Evolutionary conservation across 2,797 vertebrate species (phyloP), one percentile per base, ranked within the genome.

Genomic region (Ctenochaetus hawaiiensis): DNA sequence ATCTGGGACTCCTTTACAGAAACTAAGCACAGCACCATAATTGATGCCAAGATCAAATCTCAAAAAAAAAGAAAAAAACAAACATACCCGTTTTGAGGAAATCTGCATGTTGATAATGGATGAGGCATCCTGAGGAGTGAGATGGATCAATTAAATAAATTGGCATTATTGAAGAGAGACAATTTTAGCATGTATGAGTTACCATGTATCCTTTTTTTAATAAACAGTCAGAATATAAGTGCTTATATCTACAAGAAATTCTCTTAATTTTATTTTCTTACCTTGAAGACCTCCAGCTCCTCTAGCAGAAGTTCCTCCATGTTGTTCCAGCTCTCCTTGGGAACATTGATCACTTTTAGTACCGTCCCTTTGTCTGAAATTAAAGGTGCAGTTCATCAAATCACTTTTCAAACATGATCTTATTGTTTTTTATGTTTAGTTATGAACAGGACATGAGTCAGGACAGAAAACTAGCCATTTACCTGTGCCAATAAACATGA

Each of bases 401-500:
- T 13, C 1, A 10, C 3, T 53, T 4, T 26, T 41, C 39, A 17
- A 2, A 9, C 43, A 10, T 1, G 0, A 22, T 74, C 17, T 53
- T 1, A 12, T 72, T 4, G 6, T 45, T 51, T 51, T 18, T 59
- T 9, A 34, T 8, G 6, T 49, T 43, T 22, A 30, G 44, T 53
- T 58, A n/a, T 44, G 22, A 52, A 26, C n/a, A n/a, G n/a, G 11
- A 13, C 3, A 51, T 26, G 41, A 22, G 2, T 7, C 7, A 49
- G 37, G 62, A 57, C 2, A 44, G 1, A 62, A 9, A 53, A 45
- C 30, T 16, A 12, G 7, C 60, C 0, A 7, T 48, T 80, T 37
- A 96, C 98, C 98, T 95, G 98, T 99, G 85, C 98, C 98, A 1
- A 99, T 96, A 83, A 99, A 98, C 94, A 99, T 97, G 86, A 99